Percentiles rank a stretch among this genome's conserved stretches.
phyloP scores from a whole-genome alignment of 2,888 invertebrate species.

The Dynastes hyllus region DNA sequence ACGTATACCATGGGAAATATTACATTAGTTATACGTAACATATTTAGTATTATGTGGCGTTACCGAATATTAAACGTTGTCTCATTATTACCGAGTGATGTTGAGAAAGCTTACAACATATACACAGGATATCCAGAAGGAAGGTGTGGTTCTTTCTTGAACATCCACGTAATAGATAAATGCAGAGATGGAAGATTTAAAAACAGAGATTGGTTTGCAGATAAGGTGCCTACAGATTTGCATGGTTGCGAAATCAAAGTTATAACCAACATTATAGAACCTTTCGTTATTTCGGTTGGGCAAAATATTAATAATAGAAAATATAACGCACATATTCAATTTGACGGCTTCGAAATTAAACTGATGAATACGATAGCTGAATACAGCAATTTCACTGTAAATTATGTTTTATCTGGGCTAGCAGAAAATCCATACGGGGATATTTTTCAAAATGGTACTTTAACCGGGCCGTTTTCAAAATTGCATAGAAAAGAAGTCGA shows the following conservation, averaged over 20 bases:
- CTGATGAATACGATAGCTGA: constrained; percentile 61
- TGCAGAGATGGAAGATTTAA: constrained; percentile 57
- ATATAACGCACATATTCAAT: background rate
- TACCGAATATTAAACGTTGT: constrained; percentile 60
- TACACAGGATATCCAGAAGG: constrained; percentile 63
- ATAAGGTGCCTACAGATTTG: constrained; percentile 63
- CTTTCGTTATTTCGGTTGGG: constrained; percentile 62
- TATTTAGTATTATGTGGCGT: constrained; percentile 58
- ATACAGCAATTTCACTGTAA: constrained; percentile 60
- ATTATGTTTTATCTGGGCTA: constrained; percentile 55
- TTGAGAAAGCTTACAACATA: constrained; percentile 56
- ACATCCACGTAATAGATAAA: constrained; percentile 56
- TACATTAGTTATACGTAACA: constrained; percentile 52
- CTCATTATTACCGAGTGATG: constrained; percentile 58
- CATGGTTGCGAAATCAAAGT: constrained; percentile 64
- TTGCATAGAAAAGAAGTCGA: constrained; percentile 62
- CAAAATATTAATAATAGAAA: constrained; percentile 9
- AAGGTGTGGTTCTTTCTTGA: constrained; percentile 58
- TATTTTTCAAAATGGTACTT: constrained; percentile 59
- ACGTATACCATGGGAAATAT: constrained; percentile 55
- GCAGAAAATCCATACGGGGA: constrained; percentile 58
- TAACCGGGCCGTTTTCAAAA: constrained; percentile 60
- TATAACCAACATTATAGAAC: constrained; percentile 63
- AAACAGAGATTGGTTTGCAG: constrained; percentile 57
- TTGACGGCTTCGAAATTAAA: constrained; percentile 61